Evolutionary conservation across 2,888 invertebrate species (phyloP).

Genomic region (Harpagoxenus sublaevis): DNA sequence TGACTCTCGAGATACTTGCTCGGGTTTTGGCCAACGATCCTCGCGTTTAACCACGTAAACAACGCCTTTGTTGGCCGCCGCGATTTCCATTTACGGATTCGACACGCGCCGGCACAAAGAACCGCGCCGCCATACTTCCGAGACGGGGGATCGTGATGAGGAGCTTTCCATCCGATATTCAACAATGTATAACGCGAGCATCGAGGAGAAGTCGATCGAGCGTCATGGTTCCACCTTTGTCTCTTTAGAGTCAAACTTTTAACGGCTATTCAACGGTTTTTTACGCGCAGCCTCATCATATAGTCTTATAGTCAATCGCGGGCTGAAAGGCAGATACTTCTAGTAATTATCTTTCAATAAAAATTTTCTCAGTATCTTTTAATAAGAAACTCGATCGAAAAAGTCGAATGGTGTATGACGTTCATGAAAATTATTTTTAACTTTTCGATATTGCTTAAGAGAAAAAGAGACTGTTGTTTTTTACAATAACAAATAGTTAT

Average conservation of each 20-base stretch:
- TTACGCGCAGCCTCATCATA: slow-evolving; percentile 27
- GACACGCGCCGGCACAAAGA: slow-evolving; percentile 80
- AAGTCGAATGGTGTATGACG: background rate
- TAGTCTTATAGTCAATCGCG: slow-evolving; percentile 20
- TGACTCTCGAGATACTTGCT: slow-evolving; percentile 45
- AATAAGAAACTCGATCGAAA: slow-evolving; percentile 28
- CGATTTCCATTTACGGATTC: slow-evolving; percentile 85
- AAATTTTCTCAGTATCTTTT: slow-evolving; percentile 10
- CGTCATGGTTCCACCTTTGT: slow-evolving; percentile 53
- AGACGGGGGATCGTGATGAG: slow-evolving; percentile 59
- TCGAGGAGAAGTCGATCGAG: slow-evolving; percentile 61
- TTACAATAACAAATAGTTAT: background rate
- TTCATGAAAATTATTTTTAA: slow-evolving; percentile 17
- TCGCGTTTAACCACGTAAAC: slow-evolving; percentile 84
- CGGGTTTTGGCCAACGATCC: slow-evolving; percentile 61
- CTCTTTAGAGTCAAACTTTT: slow-evolving; percentile 40
- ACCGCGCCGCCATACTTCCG: slow-evolving; percentile 69
- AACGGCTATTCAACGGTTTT: slow-evolving; percentile 38
- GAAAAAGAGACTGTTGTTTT: background rate
- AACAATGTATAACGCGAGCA: slow-evolving; percentile 58
- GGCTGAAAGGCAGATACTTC: background rate
- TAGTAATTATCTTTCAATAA: slow-evolving; percentile 40
- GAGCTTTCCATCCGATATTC: slow-evolving; percentile 61
- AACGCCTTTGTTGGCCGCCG: slow-evolving; percentile 82
- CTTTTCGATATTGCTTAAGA: background rate